A percentile compares a stretch with the other conserved stretches of the same genome.
phyloP scores from a whole-genome alignment of 2,797 vertebrate genomes.

The Leuciscus waleckii region DNA sequence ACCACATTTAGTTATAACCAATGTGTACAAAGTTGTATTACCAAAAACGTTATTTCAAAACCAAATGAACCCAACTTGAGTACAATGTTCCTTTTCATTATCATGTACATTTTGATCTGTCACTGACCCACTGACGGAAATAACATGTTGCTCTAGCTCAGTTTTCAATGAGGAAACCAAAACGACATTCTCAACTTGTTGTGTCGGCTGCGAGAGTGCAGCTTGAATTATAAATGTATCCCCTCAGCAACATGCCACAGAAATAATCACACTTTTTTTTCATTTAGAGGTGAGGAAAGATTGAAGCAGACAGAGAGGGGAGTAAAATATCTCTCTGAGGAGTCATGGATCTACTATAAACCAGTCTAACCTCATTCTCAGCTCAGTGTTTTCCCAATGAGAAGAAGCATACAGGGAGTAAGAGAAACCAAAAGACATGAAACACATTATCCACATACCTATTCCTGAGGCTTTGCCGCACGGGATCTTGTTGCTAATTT shows the following conservation, averaged over 20 bases:
- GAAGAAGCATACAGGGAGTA: neutral
- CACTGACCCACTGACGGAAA: neutral
- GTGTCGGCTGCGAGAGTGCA: neutral
- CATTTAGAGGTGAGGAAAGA: neutral
- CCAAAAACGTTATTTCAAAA: too few relatives aligned
- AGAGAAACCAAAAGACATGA: conserved; percentile 6
- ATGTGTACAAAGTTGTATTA: too few relatives aligned
- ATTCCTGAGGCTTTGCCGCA: conserved; percentile 27
- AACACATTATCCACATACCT: conserved; percentile 27
- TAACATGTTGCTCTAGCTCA: neutral
- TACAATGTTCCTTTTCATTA: neutral
- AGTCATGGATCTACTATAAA: conserved; percentile 27
- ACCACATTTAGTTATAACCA: too few relatives aligned
- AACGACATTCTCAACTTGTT: conserved; percentile 4
- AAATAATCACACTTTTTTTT: conserved; percentile 18
- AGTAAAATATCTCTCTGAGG: conserved; percentile 3
- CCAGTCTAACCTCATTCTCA: conserved; percentile 38
- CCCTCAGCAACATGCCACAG: conserved; percentile 34
- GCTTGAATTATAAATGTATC: conserved; percentile 13
- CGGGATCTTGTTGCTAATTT: conserved; percentile 29
- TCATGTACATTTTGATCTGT: neutral
- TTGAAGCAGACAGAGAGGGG: conserved; percentile 13
- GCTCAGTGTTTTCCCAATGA: conserved; percentile 19
- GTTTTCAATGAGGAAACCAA: neutral
- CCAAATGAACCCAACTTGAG: too few relatives aligned